phyloP scores from a whole-genome alignment of 1,140 invertebrate species.

The Bathynomus jamesi region DNA sequence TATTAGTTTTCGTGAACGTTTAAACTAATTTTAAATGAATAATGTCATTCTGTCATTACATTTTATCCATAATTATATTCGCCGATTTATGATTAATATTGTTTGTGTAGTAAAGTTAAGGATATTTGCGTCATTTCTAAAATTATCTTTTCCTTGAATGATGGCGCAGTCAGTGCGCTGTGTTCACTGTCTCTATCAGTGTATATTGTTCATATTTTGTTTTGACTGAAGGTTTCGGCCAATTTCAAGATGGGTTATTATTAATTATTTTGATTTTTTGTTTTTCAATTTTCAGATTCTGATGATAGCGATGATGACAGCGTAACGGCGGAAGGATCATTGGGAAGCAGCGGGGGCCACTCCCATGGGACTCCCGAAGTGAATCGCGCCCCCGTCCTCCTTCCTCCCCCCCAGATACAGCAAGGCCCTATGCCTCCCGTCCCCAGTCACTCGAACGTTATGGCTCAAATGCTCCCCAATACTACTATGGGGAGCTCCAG shows the following conservation, averaged over 20 bases:
- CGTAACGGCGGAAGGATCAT: constrained; percentile 32
- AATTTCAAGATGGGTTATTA: not conserved
- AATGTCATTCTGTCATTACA: no score
- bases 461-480: constrained; percentile 15
- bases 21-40: not conserved
- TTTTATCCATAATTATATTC: no score
- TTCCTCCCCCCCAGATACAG: constrained; percentile 12
- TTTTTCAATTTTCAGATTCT: constrained; percentile 20
- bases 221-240: not conserved
- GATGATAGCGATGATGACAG: constrained; percentile 37
- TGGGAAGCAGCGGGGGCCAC: constrained; percentile 32
- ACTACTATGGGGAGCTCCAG: constrained; percentile 18
- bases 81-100: no score
- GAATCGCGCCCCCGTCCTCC: constrained; percentile 20
- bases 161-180: no score
- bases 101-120: no score
- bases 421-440: constrained; percentile 33
- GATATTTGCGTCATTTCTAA: no score
- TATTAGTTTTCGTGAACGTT: no score
- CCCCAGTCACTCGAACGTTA: constrained; percentile 26
- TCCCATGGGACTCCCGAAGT: constrained; percentile 34
- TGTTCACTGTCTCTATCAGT: no score
- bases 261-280: not conserved
- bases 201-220: not conserved
- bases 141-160: no score